These are phyloP conservation scores for Okapia johnstoni DNA, from an alignment of 2,113 vertebrate species.

Conservation along the genomic window DNA sequence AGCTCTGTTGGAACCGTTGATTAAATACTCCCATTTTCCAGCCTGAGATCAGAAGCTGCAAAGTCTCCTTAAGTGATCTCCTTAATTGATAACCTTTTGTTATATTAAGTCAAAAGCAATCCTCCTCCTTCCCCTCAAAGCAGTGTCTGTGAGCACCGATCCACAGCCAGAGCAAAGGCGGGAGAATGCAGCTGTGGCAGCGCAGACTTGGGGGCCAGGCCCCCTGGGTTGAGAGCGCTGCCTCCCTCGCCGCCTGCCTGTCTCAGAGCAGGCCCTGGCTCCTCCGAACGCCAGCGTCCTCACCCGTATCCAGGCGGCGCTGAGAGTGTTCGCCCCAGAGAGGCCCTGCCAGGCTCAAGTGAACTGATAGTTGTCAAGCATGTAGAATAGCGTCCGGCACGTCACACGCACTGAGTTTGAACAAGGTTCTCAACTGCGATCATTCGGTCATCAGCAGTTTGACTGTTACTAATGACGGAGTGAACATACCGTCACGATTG, in stretches of 20 bases:
- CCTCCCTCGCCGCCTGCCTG: not conserved
- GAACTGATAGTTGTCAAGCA: not conserved
- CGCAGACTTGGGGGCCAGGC: not conserved
- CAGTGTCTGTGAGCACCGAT: not conserved
- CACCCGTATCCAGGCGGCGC: not conserved
- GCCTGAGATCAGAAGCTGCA: not conserved
- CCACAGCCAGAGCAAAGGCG: not conserved
- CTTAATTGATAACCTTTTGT: not conserved
- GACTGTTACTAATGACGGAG: not conserved
- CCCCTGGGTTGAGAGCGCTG: not conserved
- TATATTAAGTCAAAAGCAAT: not conserved
- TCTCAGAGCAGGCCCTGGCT: not conserved
- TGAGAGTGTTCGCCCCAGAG: not conserved
- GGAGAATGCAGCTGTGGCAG: not conserved
- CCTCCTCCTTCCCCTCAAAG: not conserved
- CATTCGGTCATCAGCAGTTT: not conserved
- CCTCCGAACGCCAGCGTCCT: not conserved
- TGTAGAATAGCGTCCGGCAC: not conserved
- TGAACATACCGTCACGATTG: not conserved
- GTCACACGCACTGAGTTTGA: not conserved
- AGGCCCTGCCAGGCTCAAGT: not conserved
- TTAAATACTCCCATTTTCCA: not conserved
- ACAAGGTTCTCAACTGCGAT: not conserved
- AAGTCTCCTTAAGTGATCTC: not conserved
- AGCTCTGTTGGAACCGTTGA: not conserved